Conservation (phyloP, 2,888 invertebrate species). For the Pristionchus entomophagus region DNA sequence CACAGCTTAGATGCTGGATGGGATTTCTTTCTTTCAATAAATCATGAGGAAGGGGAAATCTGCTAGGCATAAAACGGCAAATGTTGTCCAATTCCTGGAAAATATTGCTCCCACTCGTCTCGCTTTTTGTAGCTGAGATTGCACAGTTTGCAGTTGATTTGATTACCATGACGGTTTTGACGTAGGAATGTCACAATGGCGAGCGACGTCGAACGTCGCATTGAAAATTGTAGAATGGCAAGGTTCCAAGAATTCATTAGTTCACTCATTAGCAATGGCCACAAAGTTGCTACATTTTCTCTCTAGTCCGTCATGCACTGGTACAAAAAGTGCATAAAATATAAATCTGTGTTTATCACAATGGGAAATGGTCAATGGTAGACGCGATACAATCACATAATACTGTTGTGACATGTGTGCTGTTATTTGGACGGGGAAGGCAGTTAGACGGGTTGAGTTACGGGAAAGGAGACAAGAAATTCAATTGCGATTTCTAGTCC, state of each 20-base stretch:
- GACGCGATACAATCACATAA: neutral
- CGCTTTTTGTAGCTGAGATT: too few species aligned
- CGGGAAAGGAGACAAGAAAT: neutral
- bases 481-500: neutral
- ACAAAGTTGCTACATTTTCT: too few species aligned
- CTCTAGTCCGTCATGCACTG: too few species aligned
- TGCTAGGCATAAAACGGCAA: neutral
- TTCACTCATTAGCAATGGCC: too few species aligned
- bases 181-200: too few species aligned
- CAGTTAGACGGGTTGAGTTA: neutral
- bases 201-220: too few species aligned
- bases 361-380: neutral
- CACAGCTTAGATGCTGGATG: neutral
- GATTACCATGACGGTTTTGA: too few species aligned
- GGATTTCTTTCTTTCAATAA: neutral
- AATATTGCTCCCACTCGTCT: constrained; percentile 7
- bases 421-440: constrained; percentile 11
- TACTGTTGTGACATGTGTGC: neutral
- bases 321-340: too few species aligned
- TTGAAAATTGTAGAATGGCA: too few species aligned
- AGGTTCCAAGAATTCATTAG: too few species aligned
- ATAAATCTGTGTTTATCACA: neutral
- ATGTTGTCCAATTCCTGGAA: neutral
- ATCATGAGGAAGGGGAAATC: neutral
- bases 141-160: too few species aligned